A percentile compares a stretch with the other conserved stretches of the same genome.
Conservation (phyloP, 2,113 vertebrate species). For the Xiphophorus couchianus region DNA sequence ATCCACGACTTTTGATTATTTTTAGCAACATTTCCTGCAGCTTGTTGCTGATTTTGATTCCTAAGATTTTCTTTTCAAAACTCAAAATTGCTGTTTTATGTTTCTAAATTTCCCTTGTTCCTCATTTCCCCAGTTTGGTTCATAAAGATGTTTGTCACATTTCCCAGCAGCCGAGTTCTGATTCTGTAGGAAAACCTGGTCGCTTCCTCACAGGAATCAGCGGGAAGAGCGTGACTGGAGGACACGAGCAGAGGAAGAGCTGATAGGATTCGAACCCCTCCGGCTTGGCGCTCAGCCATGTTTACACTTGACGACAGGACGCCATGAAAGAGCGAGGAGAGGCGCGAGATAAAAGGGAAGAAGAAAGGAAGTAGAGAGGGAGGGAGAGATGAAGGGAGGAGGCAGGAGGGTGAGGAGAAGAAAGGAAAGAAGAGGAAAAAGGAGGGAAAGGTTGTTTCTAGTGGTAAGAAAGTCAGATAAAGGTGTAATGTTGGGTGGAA, state of each 20-base stretch:
- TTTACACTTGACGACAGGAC: conserved; percentile 68
- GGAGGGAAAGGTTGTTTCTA: conserved; percentile 43
- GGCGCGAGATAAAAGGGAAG: conserved; percentile 63
- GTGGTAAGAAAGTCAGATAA: conserved; percentile 48
- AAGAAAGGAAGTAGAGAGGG: conserved; percentile 48
- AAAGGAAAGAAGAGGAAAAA: conserved; percentile 6
- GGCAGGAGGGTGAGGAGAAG: not conserved
- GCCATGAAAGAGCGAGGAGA: conserved; percentile 61
- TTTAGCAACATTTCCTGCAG: too few relatives aligned
- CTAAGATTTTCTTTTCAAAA: too few relatives aligned
- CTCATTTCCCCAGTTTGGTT: conserved; percentile 3
- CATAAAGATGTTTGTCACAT: conserved; percentile 34
- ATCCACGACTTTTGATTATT: too few relatives aligned
- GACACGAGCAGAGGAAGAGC: conserved; percentile 47
- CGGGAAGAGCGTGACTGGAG: conserved; percentile 54
- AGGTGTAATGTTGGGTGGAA: conserved; percentile 29
- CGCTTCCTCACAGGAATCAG: conserved; percentile 27
- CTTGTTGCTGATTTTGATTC: too few relatives aligned
- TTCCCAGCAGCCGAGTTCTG: conserved; percentile 31
- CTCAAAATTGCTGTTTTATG: not conserved
- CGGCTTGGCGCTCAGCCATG: conserved; percentile 56
- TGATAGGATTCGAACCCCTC: conserved; percentile 63
- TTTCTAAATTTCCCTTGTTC: not conserved
- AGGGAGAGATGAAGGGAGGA: conserved; percentile 25
- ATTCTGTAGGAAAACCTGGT: conserved; percentile 27